These are phyloP conservation scores for Hypotaenidia okinawae DNA, from an alignment of 2,797 vertebrate species.

Conservation along the genomic window DNA sequence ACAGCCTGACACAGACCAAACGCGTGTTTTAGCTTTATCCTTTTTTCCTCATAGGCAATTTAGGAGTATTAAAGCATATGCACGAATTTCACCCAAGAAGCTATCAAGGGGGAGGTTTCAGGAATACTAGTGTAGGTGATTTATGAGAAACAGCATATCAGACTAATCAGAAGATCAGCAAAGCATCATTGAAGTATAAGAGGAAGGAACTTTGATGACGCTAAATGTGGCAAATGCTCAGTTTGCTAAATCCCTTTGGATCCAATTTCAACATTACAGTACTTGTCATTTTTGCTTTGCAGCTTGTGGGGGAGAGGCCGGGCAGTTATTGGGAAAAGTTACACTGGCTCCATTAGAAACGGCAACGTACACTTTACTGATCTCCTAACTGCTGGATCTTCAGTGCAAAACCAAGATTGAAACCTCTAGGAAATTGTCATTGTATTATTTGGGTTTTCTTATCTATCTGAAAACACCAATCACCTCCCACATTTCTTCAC, in stretches of 20 bases:
- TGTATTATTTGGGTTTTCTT: background rate
- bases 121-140: slow-evolving; percentile 72
- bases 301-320: background rate
- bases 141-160: slow-evolving; percentile 83
- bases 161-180: slow-evolving; percentile 85
- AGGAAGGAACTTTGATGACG: slow-evolving; percentile 86
- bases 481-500: background rate
- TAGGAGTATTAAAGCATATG: slow-evolving; percentile 41
- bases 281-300: slow-evolving; percentile 66
- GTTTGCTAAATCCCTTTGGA: slow-evolving; percentile 88
- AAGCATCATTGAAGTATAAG: slow-evolving; percentile 83
- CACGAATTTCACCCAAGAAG: slow-evolving; percentile 56
- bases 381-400: background rate
- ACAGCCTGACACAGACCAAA: background rate
- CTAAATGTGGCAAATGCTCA: slow-evolving; percentile 89
- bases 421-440: slow-evolving; percentile 6
- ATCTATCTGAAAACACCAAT: background rate
- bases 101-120: slow-evolving; percentile 49
- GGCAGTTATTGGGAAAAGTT: slow-evolving; percentile 61
- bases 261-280: slow-evolving; percentile 82
- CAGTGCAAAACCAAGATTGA: background rate
- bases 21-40: background rate
- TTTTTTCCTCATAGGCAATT: slow-evolving; percentile 28
- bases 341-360: slow-evolving; percentile 24
- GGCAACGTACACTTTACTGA: background rate